Evolutionary conservation across 2,888 invertebrate genomes (phyloP), one percentile per base, ranked within the genome.

Genomic region (Diploptera punctata): DNA sequence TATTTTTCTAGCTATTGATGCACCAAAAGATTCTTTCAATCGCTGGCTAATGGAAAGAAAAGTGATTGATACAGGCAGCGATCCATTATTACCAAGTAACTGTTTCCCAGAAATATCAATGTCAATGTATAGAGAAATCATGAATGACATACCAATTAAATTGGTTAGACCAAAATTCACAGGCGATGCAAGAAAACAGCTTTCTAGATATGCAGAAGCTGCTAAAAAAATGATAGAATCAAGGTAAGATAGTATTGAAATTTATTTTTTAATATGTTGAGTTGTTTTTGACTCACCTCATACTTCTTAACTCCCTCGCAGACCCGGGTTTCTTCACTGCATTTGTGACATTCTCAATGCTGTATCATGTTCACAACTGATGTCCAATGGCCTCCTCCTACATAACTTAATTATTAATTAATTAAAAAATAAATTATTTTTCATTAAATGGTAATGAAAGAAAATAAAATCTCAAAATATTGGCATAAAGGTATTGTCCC

Each of bases 71-170:
- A 90, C 89, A 79, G 98, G 98, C 1, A 90, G 90, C 71, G 98
- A 98, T 85, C 95, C 98, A 0, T 83, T 98, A 67, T 84, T 98
- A 67, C 98, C 98, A 7, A 95, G 95, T 82, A 92, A 92, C 81
- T 98, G 98, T 84, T 90, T 91, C 77, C 93, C 95, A 1, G 97
- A 97, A 84, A 92, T 98, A 78, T 98, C 98, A 4, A 89, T 91
- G 81, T 93, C 94, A 1, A 97, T 98, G 97, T 97, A 97, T 84
- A 91, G 95, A 76, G 98, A 98, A 85, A 96, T 98, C 69, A 97
- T 98, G 96, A 95, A 97, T 83, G 98, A 98, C 84, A 96, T 99
- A 81, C 98, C 98, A 10, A 95, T 98, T 74, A 97, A 97, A 83
- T 87, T 98, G 73, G 90, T 94, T n/a, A 92, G 96, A 82, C 97